These are phyloP conservation scores for Melieria crassipennis DNA, from an alignment of 2,888 invertebrate genomes.

Conservation along the genomic window DNA sequence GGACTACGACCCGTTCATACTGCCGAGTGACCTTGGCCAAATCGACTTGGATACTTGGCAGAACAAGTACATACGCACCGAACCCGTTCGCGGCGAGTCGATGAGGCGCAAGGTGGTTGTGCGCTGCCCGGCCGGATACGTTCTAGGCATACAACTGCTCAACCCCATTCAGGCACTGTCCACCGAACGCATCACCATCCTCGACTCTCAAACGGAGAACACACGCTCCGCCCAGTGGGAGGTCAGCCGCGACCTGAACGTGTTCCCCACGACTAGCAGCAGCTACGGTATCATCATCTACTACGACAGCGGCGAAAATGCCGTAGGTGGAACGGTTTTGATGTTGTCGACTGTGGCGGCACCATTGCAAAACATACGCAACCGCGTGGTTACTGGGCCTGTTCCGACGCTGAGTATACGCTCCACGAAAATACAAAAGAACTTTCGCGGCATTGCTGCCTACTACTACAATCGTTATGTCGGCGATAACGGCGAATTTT, in stretches of 20 bases:
- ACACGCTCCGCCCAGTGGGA: conserved; percentile 78
- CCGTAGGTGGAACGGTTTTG: conserved; percentile 84
- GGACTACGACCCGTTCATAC: conserved; percentile 77
- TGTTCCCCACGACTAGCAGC: conserved; percentile 89
- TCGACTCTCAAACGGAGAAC: conserved; percentile 78
- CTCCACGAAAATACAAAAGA: conserved; percentile 81
- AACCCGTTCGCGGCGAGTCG: conserved; percentile 71
- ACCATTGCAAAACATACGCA: conserved; percentile 77
- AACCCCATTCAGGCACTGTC: conserved; percentile 91
- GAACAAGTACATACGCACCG: conserved; percentile 83
- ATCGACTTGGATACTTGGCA: conserved; percentile 77
- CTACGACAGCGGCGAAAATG: conserved; percentile 81
- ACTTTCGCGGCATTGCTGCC: conserved; percentile 82
- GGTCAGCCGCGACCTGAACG: conserved; percentile 82
- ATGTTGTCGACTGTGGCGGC: conserved; percentile 79
- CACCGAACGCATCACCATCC: conserved; percentile 82
- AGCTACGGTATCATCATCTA: conserved; percentile 83
- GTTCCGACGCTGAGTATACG: conserved; percentile 79
- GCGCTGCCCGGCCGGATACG: conserved; percentile 82
- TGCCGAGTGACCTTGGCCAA: conserved; percentile 72
- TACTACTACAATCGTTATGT: conserved; percentile 89
- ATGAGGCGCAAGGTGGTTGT: conserved; percentile 72
- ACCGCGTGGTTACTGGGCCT: conserved; percentile 80
- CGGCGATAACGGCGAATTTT: conserved; percentile 86
- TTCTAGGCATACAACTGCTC: conserved; percentile 87